Evolutionary conservation across 2,888 invertebrate genomes (phyloP), one percentile per base, ranked within the genome.

Genomic region (Chymomyza procnemis): DNA sequence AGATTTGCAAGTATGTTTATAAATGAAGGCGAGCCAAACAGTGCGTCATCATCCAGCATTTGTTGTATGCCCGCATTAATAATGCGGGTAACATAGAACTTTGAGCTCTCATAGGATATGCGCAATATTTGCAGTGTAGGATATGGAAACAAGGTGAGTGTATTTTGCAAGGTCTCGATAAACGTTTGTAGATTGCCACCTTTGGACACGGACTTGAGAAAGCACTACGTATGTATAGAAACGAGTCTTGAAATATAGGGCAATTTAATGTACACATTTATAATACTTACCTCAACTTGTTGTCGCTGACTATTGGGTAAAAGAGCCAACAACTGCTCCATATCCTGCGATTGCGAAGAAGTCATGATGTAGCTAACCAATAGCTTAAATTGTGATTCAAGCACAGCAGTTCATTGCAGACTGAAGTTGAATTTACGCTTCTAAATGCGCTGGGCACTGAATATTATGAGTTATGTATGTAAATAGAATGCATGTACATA

Each of bases 1-100:
- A 88, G 72, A 67, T 85, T 89, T 4, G 84, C 82, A 8, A 89
- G 62, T 57, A 88, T 71, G 71, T 80, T 83, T 16, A 89, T 66
- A 9, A 80, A 76, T 8, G 71, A 71, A 18, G 72, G 14, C n/a
- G 74, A 61, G 30, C 46, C 54, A 16, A 62, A 67, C 50, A 66
- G 67, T 5, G 69, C 60, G 46, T 71, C 70, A 30, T 72, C 57
- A 4, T 75, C 69, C 0, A 88, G 61, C 61, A 85, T 61, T 21
- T 76, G 67, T 1, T 71, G 64, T 1, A 88, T 56, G 4, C 71
- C 76, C 6, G 60, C 66, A 21, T 58, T 67, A 1, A 81, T 73
- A 4, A 80, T 66, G 19, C 74, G 74, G 9, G 73, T 69, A 12
- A 85, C 70, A 26, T 74, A 73, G 54, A 76, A 68, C 57, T 82